Base-by-base conservation (phyloP, 2,888 invertebrate genomes). In the Fissipunctia ypsillon region DNA sequence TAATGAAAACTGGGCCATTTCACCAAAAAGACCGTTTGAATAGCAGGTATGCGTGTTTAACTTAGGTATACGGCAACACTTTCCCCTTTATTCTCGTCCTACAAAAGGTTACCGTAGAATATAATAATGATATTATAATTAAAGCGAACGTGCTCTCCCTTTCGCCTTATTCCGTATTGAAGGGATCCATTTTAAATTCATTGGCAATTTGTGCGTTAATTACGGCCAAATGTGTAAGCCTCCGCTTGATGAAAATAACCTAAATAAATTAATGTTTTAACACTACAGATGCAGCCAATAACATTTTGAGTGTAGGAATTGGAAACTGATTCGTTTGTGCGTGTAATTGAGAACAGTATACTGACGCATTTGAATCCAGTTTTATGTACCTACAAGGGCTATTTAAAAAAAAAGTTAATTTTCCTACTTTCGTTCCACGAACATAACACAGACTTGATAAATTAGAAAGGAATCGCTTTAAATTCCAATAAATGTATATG, bases 111-210 rank as follows among this genome's bases (percentile, higher is more conserved):
- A 22, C 56, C 57, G 41, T 54, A 61, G 45, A 74, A 80, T 68
- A 61, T 80, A 80, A 81, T 76, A 79, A 76, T 75, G 79, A 54
- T 35, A 70, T 84, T 69, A 71, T 80, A 69, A 81, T 81, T 83
- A 79, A 60, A 52, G 43, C 38, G 65, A 70, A 50, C 57, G 56
- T 41, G 64, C 64, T 50, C 56, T 52, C 75, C 52, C 61, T 65
- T 69, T 22, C 68, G 57, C 12, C 73, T 79, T 48, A 74, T 78
- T 73, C 64, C 69, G 56, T 75, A 79, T 83, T 78, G 75, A 83
- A 75, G 83, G 80, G 69, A 72, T 69, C 83, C 74, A 83, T 83
- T 85, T 78, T 78, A 83, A 85, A 83, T 83, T 83, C 85, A 83
- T 85, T 70, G 83, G 54, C 80, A 85, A 85, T 83, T 75, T 73